Conservation (phyloP, 2,888 invertebrate species). For the Cartodere bifasciata region DNA sequence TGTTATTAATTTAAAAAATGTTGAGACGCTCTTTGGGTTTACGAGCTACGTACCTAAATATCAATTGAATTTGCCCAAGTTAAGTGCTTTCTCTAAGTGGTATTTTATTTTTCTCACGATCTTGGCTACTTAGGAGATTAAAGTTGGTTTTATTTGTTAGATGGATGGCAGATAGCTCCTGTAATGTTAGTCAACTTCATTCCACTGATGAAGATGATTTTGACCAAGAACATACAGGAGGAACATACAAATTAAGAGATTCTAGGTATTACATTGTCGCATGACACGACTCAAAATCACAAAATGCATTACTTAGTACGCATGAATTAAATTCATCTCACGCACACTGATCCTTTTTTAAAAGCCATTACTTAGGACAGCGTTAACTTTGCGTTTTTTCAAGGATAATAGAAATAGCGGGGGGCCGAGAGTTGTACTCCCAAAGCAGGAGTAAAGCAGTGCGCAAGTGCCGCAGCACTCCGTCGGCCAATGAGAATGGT, state of each 20-base stretch:
- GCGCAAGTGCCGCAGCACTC: slow-evolving; percentile 49
- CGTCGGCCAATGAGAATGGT: slow-evolving; percentile 26
- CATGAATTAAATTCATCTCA: background rate
- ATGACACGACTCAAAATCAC: slow-evolving; percentile 2
- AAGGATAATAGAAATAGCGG: slow-evolving; percentile 64
- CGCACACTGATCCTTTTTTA: background rate
- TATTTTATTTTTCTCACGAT: too few relatives aligned
- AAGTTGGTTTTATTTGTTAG: slow-evolving; percentile 20
- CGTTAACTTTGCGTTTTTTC: slow-evolving; percentile 10
- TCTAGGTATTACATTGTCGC: slow-evolving; percentile 43
- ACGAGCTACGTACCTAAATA: too few relatives aligned
- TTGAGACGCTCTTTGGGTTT: too few relatives aligned
- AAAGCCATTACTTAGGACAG: background rate
- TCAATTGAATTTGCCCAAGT: too few relatives aligned
- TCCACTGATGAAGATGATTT: slow-evolving; percentile 41
- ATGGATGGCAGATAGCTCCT: slow-evolving; percentile 34
- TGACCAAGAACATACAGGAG: slow-evolving; percentile 39
- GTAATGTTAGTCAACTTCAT: slow-evolving; percentile 32
- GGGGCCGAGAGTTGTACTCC: slow-evolving; percentile 72
- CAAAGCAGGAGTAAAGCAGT: slow-evolving; percentile 70
- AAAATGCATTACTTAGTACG: background rate
- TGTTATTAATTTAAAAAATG: too few relatives aligned
- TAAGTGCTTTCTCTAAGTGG: too few relatives aligned
- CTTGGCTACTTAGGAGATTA: too few relatives aligned
- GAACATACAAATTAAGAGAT: slow-evolving; percentile 58